phyloP scores from a whole-genome alignment of 2,797 vertebrate genomes.

The Bryconaethiops microstoma region DNA sequence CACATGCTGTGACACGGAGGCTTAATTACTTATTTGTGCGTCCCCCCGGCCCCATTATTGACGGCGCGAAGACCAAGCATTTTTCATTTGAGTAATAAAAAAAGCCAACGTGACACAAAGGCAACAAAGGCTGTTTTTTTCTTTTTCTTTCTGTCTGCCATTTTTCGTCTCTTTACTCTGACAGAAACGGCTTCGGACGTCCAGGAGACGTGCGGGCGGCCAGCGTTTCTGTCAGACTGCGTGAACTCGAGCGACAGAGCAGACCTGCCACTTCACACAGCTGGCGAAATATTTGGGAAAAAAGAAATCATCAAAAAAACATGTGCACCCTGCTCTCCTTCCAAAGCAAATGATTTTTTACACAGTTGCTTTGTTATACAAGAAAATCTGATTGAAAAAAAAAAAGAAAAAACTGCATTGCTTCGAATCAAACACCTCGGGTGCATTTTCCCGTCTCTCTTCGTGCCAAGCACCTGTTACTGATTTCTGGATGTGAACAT shows the following conservation, averaged over 20 bases:
- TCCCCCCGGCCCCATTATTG: slow-evolving; percentile 47
- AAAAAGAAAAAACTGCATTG: neutral
- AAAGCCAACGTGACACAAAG: slow-evolving; percentile 30
- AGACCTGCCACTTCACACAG: neutral
- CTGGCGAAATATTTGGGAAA: neutral
- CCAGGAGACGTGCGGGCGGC: slow-evolving; percentile 29
- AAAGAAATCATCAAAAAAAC: neutral
- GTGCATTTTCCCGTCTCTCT: neutral
- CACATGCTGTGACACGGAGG: slow-evolving; percentile 48
- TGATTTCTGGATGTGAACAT: neutral
- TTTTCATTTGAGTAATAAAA: slow-evolving; percentile 44
- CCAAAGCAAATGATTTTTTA: neutral
- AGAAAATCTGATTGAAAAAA: neutral
- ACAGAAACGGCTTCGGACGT: slow-evolving; percentile 24
- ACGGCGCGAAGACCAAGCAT: slow-evolving; percentile 40
- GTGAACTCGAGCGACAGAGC: slow-evolving; percentile 31
- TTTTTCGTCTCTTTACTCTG: neutral
- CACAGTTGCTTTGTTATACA: neutral
- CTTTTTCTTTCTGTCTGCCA: neutral
- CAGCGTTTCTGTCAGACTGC: slow-evolving; percentile 19
- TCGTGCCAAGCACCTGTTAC: slow-evolving; percentile 9
- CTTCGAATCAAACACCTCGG: slow-evolving; percentile 2
- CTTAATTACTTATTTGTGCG: slow-evolving; percentile 56
- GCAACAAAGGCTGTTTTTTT: slow-evolving; percentile 19
- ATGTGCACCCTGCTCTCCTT: neutral